Evolutionary conservation across 1,140 invertebrate genomes (phyloP).

Genomic region (Ridgeia piscesae): DNA sequence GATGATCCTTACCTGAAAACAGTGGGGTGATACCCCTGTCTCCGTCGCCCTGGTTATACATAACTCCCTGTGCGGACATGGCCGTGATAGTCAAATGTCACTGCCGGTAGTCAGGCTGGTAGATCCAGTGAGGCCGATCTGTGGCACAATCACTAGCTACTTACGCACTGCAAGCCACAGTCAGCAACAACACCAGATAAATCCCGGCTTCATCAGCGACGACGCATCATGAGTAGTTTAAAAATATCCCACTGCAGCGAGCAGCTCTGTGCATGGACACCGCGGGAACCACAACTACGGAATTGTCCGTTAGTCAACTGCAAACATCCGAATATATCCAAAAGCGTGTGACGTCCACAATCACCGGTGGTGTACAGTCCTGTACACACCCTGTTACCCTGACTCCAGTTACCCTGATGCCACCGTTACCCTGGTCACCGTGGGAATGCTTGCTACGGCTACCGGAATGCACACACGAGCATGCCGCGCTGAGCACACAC

Average conservation of each 20-base stretch:
- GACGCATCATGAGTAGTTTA: not conserved
- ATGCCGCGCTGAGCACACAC: not conserved
- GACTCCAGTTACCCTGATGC: not conserved
- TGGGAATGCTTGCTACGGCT: not conserved
- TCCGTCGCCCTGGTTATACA: not conserved
- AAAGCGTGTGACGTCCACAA: not conserved
- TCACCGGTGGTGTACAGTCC: not conserved
- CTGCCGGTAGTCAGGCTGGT: not conserved
- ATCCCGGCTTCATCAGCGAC: not conserved
- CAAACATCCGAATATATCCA: constrained; percentile 1
- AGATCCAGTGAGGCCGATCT: too few relatives aligned
- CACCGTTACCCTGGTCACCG: not conserved
- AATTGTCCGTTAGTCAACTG: not conserved
- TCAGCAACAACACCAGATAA: not conserved
- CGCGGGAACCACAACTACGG: not conserved
- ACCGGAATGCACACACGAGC: not conserved
- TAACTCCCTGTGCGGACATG: not conserved
- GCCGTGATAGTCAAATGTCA: not conserved
- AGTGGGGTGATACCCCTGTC: not conserved
- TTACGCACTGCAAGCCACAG: not conserved
- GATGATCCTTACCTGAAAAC: not conserved
- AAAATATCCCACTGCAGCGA: not conserved
- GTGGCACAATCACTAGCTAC: not conserved
- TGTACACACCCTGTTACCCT: not conserved
- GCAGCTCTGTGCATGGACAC: not conserved